Percentiles rank a stretch among this genome's conserved stretches.
These are phyloP conservation scores for Nematopogon swammerdamellus DNA, from an alignment of 2,888 invertebrate genomes.

Conservation along the genomic window DNA sequence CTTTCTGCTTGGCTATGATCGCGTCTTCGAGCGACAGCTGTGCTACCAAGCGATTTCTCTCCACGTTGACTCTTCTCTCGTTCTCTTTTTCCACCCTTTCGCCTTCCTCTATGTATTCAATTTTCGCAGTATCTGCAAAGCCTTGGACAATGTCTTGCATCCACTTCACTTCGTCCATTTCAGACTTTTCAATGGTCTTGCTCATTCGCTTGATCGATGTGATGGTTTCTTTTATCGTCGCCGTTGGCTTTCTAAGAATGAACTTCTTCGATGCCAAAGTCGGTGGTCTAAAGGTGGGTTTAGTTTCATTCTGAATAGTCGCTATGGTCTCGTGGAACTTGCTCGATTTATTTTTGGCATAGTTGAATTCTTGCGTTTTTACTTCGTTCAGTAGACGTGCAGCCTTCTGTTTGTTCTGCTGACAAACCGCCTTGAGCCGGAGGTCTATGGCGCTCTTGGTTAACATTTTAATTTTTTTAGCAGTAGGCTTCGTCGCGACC, in stretches of 20 bases:
- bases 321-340: conserved; percentile 10
- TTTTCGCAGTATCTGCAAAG: conserved; percentile 33
- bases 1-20: conserved; percentile 49
- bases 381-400: conserved; percentile 25
- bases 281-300: conserved; percentile 17
- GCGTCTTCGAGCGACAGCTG: conserved; percentile 59
- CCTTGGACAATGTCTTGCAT: conserved; percentile 44
- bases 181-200: conserved; percentile 38
- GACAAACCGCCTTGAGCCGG: conserved; percentile 27
- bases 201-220: conserved; percentile 51
- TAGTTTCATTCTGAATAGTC: conserved; percentile 16
- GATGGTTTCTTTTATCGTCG: conserved; percentile 40
- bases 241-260: conserved; percentile 13
- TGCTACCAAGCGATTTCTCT: conserved; percentile 57
- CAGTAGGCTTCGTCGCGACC: too few species aligned
- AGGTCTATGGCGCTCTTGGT: conserved; percentile 34
- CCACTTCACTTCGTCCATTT: conserved; percentile 47
- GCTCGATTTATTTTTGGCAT: conserved; percentile 27
- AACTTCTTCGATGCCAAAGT: conserved; percentile 12
- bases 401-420: conserved; percentile 35
- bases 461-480: conserved; percentile 25
- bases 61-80: conserved; percentile 48
- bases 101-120: conserved; percentile 39
- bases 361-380: conserved; percentile 25
- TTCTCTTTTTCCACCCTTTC: conserved; percentile 43